phyloP scores from a whole-genome alignment of 2,113 vertebrate genomes.

The Myiozetetes cayanensis region DNA sequence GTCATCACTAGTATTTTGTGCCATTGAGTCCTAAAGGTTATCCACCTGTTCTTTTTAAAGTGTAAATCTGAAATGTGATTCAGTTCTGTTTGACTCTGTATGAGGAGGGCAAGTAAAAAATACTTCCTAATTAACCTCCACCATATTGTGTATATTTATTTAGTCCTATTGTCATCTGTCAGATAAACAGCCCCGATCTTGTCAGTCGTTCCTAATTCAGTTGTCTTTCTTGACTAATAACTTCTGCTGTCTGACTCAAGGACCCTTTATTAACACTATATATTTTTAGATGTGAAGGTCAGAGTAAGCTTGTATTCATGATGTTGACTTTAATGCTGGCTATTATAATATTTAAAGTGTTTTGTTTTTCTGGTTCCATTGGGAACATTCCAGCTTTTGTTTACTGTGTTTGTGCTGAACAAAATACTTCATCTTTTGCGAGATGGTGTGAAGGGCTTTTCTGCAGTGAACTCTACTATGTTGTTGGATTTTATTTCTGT shows the following conservation, averaged over 20 bases:
- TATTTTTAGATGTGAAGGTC: not conserved
- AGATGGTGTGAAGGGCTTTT: not conserved
- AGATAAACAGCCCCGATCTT: not conserved
- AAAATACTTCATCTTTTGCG: not conserved
- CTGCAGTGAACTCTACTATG: not conserved
- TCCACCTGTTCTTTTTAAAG: not conserved
- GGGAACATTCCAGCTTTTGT: not conserved
- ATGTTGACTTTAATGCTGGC: not conserved
- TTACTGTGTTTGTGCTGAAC: not conserved
- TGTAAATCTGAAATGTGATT: not conserved
- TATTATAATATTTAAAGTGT: not conserved
- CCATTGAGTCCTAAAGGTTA: not conserved
- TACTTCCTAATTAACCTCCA: not conserved
- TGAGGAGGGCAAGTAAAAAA: not conserved
- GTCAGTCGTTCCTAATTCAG: not conserved
- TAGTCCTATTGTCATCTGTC: not conserved
- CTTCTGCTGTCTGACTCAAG: not conserved
- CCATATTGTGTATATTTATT: not conserved
- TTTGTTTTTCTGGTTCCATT: not conserved
- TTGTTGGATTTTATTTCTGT: not conserved
- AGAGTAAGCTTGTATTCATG: not conserved
- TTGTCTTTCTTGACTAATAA: not conserved
- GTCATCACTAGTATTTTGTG: not conserved
- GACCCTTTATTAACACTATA: not conserved
- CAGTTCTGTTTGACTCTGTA: constrained; percentile 7